Conservation (phyloP, 2,888 invertebrate species). For the Athalia rosae region DNA sequence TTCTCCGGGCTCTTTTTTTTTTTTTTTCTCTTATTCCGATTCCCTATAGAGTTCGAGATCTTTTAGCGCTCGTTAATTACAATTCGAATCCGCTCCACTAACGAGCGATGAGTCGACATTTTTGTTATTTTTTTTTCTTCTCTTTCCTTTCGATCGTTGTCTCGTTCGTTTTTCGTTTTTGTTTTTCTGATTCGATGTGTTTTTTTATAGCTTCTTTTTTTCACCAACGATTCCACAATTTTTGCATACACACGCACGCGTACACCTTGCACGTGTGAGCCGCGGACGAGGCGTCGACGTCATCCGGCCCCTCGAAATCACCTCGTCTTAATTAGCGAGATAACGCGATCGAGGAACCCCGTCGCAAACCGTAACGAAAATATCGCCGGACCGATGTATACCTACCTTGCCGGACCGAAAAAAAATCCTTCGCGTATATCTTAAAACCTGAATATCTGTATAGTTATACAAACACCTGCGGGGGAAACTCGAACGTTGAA, state of each 20-base stretch:
- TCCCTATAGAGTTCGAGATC: background rate
- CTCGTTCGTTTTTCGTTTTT: background rate
- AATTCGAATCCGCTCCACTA: conserved; percentile 32
- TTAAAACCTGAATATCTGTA: background rate
- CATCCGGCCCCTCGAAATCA: background rate
- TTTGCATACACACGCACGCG: conserved; percentile 8
- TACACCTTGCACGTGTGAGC: background rate
- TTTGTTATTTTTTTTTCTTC: conserved; percentile 33
- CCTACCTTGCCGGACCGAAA: background rate
- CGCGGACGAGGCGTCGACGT: too few relatives aligned
- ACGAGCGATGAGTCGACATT: conserved; percentile 42
- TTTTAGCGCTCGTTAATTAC: conserved; percentile 37
- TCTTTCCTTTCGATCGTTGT: background rate
- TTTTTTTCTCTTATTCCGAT: background rate
- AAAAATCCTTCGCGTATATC: background rate
- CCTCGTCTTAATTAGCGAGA: conserved; percentile 43
- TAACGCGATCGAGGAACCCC: conserved; percentile 18
- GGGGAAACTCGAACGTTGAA: background rate
- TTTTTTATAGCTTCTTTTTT: background rate
- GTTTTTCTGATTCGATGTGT: too few relatives aligned
- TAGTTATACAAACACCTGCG: background rate
- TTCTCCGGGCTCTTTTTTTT: background rate
- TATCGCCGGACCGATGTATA: background rate
- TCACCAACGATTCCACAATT: conserved; percentile 5
- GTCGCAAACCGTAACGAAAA: conserved; percentile 1